Conservation (phyloP, 2,113 vertebrate genomes). For the Platycercus adscitus region DNA sequence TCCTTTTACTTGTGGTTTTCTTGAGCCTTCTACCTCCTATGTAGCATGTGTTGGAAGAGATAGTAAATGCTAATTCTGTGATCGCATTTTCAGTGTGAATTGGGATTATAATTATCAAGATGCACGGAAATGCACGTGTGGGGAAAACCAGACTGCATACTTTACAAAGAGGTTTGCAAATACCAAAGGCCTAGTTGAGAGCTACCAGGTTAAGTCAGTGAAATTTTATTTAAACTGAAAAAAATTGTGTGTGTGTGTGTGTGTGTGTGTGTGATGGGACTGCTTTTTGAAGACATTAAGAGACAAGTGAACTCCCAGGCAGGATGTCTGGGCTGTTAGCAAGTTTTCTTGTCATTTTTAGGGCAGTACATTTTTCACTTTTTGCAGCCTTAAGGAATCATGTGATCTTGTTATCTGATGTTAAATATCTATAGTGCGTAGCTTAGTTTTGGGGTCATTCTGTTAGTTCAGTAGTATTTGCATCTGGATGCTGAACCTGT, state of each 20-base stretch:
- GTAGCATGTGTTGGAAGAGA: neutral
- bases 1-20: neutral
- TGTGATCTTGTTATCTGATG: neutral
- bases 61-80: neutral
- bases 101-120: neutral
- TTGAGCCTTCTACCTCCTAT: neutral
- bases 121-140: neutral
- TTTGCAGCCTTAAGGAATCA: neutral
- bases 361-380: neutral
- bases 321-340: neutral
- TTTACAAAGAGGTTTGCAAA: neutral
- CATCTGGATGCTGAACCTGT: neutral
- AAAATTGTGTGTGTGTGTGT: fast-evolving
- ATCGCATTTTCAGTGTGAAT: neutral
- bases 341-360: neutral
- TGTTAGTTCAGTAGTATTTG: neutral
- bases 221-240: neutral
- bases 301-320: neutral
- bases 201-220: neutral
- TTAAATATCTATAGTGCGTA: neutral
- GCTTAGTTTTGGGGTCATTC: neutral
- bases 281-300: neutral
- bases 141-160: neutral
- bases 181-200: neutral
- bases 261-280: neutral